Base-by-base conservation (phyloP, 2,888 invertebrate genomes). In the Agrotis clavis region DNA sequence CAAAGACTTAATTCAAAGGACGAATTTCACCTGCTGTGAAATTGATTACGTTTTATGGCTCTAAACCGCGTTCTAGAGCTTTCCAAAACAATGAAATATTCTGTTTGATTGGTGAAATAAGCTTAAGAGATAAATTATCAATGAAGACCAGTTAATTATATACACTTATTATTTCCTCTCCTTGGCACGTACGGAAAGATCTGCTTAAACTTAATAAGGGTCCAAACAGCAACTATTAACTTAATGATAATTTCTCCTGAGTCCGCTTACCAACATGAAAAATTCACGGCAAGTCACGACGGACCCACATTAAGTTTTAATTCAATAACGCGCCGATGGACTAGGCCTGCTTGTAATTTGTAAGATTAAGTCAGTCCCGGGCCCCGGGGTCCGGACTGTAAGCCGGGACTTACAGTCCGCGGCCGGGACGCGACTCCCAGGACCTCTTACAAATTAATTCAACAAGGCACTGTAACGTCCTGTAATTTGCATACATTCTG, bases 391-490 rank as follows among this genome's bases (percentile, higher is more conserved):
- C 77, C 78, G 65, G 61, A 65, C 72, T 81, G 82, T 87, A 86
- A 85, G 81, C 87, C 81, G 79, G 81, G 86, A 84, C 82, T 77
- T 81, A 77, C 60, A 66, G 73, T 73, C 71, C 71, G 80, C 76
- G 75, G 81, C 48, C 75, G 67, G 81, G 67, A 64, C 80, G 70
- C 72, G 68, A 73, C 83, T 80, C 81, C 35, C 47, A 86, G 76
- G 83, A 74, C 79, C 81, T 79, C 85, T 88, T 85, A 85, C 84
- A 79, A 88, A 89, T 90, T 89, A 90, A 90, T 90, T 90, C 87
- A 66, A 79, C 79, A 82, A 81, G 82, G 82, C 81, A 85, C 82
- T 74, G 76, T 86, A 82, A 85, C 79, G 81, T 83, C 73, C 74
- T 79, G 73, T 85, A 80, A 87, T 90, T 90, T 87, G 83, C 90